phyloP scores from a whole-genome alignment of 2,888 invertebrate species.

The Ptychoptera contaminata region DNA sequence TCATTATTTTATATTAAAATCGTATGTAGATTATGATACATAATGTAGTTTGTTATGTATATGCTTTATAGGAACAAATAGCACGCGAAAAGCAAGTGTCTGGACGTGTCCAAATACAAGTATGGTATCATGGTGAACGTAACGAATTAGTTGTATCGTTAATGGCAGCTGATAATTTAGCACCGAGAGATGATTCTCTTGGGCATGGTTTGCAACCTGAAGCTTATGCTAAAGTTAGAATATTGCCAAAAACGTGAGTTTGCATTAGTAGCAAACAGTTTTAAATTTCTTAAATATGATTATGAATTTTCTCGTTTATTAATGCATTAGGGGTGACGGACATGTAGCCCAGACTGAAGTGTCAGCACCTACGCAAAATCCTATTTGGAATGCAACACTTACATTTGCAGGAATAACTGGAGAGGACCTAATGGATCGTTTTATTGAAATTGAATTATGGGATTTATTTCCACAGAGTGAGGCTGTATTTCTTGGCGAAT shows the following conservation, averaged over 20 bases:
- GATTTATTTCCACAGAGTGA: slow-evolving; percentile 71
- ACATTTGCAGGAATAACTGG: slow-evolving; percentile 66
- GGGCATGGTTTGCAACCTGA: slow-evolving; percentile 67
- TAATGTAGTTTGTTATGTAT: slow-evolving; percentile 1
- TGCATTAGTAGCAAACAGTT: not conserved
- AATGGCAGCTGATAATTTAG: slow-evolving; percentile 72
- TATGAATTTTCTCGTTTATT: not conserved
- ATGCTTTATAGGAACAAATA: slow-evolving; percentile 43
- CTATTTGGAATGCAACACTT: slow-evolving; percentile 85
- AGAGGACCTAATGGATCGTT: slow-evolving; percentile 62
- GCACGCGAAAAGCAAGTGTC: slow-evolving; percentile 58
- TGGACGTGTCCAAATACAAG: slow-evolving; percentile 73
- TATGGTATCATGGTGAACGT: slow-evolving; percentile 75
- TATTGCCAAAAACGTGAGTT: slow-evolving; percentile 64
- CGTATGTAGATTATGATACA: not conserved
- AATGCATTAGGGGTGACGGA: slow-evolving; percentile 45
- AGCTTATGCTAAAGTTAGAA: slow-evolving; percentile 68
- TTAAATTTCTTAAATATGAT: not conserved
- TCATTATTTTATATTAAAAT: not conserved
- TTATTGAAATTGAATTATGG: slow-evolving; percentile 78
- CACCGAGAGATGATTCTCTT: slow-evolving; percentile 57
- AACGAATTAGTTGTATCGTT: slow-evolving; percentile 72
- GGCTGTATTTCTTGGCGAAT: slow-evolving; percentile 66
- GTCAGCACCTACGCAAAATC: slow-evolving; percentile 72
- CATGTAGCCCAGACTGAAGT: slow-evolving; percentile 69